Base-by-base conservation (phyloP, 2,888 invertebrate species). In the Galeopsomyia nigrocyanea region DNA sequence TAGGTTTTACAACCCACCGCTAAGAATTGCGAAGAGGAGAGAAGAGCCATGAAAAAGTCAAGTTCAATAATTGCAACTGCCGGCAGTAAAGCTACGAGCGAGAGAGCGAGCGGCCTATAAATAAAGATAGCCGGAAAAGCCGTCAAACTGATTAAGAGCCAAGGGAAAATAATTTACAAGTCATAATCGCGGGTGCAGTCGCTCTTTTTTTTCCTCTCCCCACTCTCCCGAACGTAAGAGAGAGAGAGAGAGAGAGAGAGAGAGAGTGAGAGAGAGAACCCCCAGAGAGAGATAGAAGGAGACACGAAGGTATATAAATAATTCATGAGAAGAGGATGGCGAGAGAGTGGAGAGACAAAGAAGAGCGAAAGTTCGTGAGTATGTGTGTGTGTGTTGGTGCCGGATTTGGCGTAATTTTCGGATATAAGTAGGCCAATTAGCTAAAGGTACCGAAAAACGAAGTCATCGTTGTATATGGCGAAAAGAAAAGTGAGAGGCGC, bases 251-350 rank as follows among this genome's bases (percentile, higher is more conserved):
- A 21, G 21, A 17, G n/a, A 51, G 51, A 13, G 63, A 65, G 63
- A 53, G 58, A 53, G 60, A 62, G n/a, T 49, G 26, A 51, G 39
- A 13, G 61, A 21, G 31, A 19, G 39, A 22, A 21, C 63, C 10
- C 26, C n/a, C 55, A 56, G 46, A 39, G 50, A 19, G 65, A 60
- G 71, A 65, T 78, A 77, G 77, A 60, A 66, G 56, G 31, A 57
- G 46, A 55, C 16, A 72, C 7, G 78, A 57, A 77, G 79, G 77
- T n/a, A 75, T 78, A 83, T 84, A 84, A 84, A 84, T 84, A 82
- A 84, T 84, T 84, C 84, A 84, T 77, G 77, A 79, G 31, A 62
- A 63, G 69, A 57, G 47, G 53, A 62, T 50, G 73, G 21, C 16
- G 57, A 53, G 22, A 66, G 22, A 49, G 19, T 17, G 67, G 65